Evolutionary conservation across 2,113 vertebrate genomes (phyloP), one percentile per base, ranked within the genome.

Genomic region (Tricholaema leucomelas): DNA sequence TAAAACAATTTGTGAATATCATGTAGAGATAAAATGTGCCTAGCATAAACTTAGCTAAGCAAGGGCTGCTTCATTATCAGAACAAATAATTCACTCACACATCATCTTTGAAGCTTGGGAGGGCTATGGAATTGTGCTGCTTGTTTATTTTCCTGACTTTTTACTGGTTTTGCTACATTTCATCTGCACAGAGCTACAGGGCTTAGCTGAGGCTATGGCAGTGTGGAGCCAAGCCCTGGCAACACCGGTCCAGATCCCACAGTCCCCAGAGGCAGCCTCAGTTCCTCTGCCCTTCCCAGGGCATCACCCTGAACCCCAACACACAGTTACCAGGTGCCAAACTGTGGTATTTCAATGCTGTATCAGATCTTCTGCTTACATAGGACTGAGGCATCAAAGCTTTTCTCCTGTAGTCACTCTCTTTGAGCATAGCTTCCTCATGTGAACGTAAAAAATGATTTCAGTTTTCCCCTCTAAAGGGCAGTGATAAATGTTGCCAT

Each of bases 1-100:
- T 96, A 98, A 98, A 98, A 91, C 96, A 97, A 97, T 98, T 98
- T 98, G 97, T 95, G 96, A 97, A 95, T 95, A 92, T 90, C 96
- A 91, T 92, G 95, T 75, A 95, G 96, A 97, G 96, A 97, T 97
- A 97, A 96, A 95, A 97, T 93, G 95, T 63, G 94, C 94, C 92
- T 91, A 85, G 94, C 94, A 93, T 93, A 96, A 97, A 97, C 96
- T 96, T 71, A 97, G 95, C 93, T 92, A 64, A 95, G 96, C 95
- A 95, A 71, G 85, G 97, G 92, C 93, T 94, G 95, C 95, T 94
- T 95, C 95, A 74, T 96, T 97, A 97, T 96, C 97, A 92, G 96
- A 97, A 95, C 93, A 92, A 96, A 97, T 96, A 95, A 95, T 96
- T 97, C 96, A 97, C 85, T 94, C 75, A 11, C 96, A 97, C 93